Base-by-base conservation (phyloP, 2,113 vertebrate genomes). In the Himantopus leucocephalus region DNA sequence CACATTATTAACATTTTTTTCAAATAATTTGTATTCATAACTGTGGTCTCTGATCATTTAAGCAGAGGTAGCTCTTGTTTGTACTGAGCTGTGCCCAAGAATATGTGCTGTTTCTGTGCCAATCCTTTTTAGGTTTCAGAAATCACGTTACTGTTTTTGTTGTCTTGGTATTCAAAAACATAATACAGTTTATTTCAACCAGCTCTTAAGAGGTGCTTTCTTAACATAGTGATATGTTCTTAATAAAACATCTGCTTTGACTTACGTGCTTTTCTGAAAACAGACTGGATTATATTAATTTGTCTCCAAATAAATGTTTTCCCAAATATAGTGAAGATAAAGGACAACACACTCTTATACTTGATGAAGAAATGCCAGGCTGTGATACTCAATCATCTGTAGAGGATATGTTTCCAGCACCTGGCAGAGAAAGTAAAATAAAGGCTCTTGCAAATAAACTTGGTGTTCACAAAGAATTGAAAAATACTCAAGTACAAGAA, bases 261-360 rank as follows among this genome's bases (percentile, higher is more conserved):
- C 27, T 91, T 2, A 3, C 20, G 0, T 52, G 21, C 41, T 94
- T 94, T 91, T 97, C 12, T 93, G 67, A 66, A 78, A 59, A 22
- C 16, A 50, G 76, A 24, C 41, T 48, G 39, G 14, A n/a, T 79
- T 87, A 7, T 34, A 17, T 45, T 71, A 81, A 66, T 94, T 35
- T 94, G 34, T 97, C 34, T 98, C 62, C 80, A 86, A 96, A 59
- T 66, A 98, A 98, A 70, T 95, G 39, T 97, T 80, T 96, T 94
- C 90, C 95, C 47, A 91, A 96, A 91, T 80, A 23, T 3, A 90
- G 76, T 87, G 91, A 97, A 82, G 48, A n/a, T 48, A 74, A 37
- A 62, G 76, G 24, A 45, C 90, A 84, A 39, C 84, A 71, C 50
- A 5, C 52, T 72, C 37, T 58, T 48, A 73, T 18, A 26, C 53